Conservation (phyloP, 2,797 vertebrate species). For the Alcedo atthis region DNA sequence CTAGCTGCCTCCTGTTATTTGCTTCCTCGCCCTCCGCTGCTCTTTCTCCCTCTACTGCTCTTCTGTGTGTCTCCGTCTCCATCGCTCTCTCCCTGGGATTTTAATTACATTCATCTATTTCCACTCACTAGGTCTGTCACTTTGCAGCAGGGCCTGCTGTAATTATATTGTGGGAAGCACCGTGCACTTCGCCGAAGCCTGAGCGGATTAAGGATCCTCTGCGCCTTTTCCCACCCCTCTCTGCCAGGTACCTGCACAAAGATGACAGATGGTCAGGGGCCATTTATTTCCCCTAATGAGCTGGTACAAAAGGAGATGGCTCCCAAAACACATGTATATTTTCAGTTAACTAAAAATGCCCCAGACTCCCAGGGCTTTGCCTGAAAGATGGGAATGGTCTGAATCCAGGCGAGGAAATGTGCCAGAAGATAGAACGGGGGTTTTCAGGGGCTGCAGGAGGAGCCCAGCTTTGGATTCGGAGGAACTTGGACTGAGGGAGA, state of each 20-base stretch:
- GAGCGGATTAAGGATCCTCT: constrained; percentile 50
- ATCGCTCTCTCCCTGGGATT: constrained; percentile 43
- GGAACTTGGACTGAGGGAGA: not conserved
- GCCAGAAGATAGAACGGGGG: not conserved
- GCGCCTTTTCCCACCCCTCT: constrained; percentile 35
- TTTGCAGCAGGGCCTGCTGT: constrained; percentile 27
- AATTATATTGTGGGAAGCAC: constrained; percentile 73
- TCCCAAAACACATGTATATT: constrained; percentile 52
- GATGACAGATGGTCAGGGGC: constrained; percentile 72
- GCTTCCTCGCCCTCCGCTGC: not conserved
- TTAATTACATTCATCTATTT: constrained; percentile 75
- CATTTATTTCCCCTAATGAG: constrained; percentile 50
- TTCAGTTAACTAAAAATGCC: constrained; percentile 57
- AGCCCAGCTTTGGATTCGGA: not conserved
- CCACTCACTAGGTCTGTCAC: constrained; percentile 68
- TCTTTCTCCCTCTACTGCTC: not conserved
- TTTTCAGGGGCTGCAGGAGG: not conserved
- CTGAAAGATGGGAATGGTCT: not conserved
- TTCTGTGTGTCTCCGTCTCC: not conserved
- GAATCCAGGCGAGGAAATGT: not conserved
- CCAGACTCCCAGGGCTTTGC: constrained; percentile 14
- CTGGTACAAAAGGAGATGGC: constrained; percentile 53
- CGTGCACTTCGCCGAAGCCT: constrained; percentile 49
- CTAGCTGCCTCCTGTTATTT: not conserved
- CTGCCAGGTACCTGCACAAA: constrained; percentile 59